A percentile compares a stretch with the other conserved stretches of the same genome.
phyloP scores from a whole-genome alignment of 2,888 invertebrate genomes.

The Hirtodrosophila confusa region DNA sequence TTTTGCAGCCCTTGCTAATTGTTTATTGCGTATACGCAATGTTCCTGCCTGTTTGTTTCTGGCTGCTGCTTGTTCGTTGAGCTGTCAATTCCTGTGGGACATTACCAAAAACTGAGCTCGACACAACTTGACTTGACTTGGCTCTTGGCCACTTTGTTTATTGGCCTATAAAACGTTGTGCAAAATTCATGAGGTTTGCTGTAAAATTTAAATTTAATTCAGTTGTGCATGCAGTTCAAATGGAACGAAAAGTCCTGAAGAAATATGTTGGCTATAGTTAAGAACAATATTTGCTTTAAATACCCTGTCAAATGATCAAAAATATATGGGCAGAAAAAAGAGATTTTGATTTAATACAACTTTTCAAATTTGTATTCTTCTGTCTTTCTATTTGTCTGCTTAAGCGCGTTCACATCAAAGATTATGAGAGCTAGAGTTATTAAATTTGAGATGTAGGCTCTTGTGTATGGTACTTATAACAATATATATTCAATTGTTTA shows the following conservation, averaged over 20 bases:
- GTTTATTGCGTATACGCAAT: constrained; percentile 70
- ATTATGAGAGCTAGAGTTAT: no score
- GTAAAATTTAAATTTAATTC: constrained; percentile 55
- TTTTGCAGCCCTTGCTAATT: constrained; percentile 59
- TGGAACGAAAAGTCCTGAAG: constrained; percentile 1
- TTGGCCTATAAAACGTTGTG: constrained; percentile 54
- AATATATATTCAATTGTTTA: no score
- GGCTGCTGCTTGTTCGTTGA: constrained; percentile 44
- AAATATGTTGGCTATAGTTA: constrained; percentile 11
- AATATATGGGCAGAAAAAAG: background rate
- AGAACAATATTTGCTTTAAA: background rate
- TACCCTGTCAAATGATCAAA: background rate
- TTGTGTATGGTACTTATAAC: no score
- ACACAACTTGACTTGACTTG: constrained; percentile 21
- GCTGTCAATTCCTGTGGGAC: constrained; percentile 53
- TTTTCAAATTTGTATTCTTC: no score
- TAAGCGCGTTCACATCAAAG: no score
- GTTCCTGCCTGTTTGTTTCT: constrained; percentile 24
- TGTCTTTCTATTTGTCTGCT: background rate
- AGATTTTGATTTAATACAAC: background rate
- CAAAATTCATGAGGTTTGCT: constrained; percentile 49
- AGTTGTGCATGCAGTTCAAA: constrained; percentile 7
- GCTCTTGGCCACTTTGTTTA: constrained; percentile 66
- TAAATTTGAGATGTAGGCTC: no score
- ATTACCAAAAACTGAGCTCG: constrained; percentile 9